Conservation (phyloP, 1,140 invertebrate genomes). For the Megalopta genalis region DNA sequence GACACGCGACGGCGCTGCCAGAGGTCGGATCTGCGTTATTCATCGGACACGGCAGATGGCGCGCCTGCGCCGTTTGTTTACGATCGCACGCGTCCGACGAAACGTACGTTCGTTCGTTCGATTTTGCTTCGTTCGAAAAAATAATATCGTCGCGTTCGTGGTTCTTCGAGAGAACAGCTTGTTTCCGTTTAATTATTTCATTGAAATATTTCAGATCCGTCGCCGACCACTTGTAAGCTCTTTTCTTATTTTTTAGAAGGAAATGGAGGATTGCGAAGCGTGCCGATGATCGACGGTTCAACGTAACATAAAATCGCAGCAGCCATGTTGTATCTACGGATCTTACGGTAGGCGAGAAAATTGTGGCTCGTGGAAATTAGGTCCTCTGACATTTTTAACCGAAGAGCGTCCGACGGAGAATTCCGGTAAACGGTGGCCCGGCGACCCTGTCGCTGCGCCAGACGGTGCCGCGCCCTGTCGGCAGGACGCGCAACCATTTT, state of each 20-base stretch:
- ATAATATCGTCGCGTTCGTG: too few species aligned
- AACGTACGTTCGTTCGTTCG: too few species aligned
- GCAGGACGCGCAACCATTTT: slow-evolving; percentile 8
- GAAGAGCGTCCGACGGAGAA: neutral
- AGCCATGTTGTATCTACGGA: slow-evolving; percentile 15
- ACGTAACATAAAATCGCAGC: slow-evolving; percentile 35
- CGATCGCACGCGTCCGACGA: too few species aligned
- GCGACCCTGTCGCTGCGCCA: too few species aligned
- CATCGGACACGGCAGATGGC: neutral
- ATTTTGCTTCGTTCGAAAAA: too few species aligned
- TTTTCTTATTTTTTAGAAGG: too few species aligned
- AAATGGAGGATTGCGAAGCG: neutral
- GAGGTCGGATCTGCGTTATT: neutral
- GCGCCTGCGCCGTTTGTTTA: too few species aligned
- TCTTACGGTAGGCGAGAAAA: slow-evolving; percentile 22
- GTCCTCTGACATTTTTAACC: slow-evolving; percentile 21
- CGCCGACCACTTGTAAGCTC: too few species aligned
- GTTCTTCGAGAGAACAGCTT: too few species aligned
- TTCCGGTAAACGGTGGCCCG: neutral
- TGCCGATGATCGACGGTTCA: neutral
- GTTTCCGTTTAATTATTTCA: too few species aligned
- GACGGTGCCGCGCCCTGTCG: slow-evolving; percentile 20
- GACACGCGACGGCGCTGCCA: neutral
- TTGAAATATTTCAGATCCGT: too few species aligned
- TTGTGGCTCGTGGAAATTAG: slow-evolving; percentile 23